These are phyloP conservation scores for Premnoplex brunnescens DNA, from an alignment of 2,797 vertebrate genomes.

Conservation along the genomic window DNA sequence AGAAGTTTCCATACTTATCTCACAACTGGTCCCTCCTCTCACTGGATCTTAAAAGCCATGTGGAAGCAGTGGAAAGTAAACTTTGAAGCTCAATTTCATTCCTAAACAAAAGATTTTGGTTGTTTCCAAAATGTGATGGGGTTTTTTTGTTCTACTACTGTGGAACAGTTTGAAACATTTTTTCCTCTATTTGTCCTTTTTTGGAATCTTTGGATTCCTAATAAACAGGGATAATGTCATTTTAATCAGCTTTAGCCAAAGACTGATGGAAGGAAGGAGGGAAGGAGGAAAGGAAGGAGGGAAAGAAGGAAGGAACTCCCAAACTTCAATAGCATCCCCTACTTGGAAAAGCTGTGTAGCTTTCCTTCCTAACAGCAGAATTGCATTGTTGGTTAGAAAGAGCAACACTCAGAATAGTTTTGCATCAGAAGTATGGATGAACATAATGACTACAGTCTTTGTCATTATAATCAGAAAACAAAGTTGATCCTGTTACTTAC, in stretches of 20 bases:
- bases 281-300: background rate
- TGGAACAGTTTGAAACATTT: background rate
- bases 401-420: background rate
- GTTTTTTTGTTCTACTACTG: background rate
- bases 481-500: background rate
- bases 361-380: background rate
- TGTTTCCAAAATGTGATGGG: background rate
- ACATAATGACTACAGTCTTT: background rate
- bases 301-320: fast-evolving
- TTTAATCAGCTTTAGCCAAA: background rate
- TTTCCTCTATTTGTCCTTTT: background rate
- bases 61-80: background rate
- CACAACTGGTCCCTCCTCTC: background rate
- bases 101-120: background rate
- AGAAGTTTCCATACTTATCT: background rate
- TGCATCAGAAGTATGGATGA: background rate
- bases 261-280: background rate
- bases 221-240: background rate
- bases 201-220: background rate
- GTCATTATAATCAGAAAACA: background rate
- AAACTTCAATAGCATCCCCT: background rate
- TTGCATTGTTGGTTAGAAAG: background rate
- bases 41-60: background rate
- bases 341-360: background rate
- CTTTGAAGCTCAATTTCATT: background rate